A percentile compares a stretch with the other conserved stretches of the same genome.
Evolutionary conservation across 2,797 vertebrate genomes (phyloP).

Genomic region (Notamacropus eugenii): DNA sequence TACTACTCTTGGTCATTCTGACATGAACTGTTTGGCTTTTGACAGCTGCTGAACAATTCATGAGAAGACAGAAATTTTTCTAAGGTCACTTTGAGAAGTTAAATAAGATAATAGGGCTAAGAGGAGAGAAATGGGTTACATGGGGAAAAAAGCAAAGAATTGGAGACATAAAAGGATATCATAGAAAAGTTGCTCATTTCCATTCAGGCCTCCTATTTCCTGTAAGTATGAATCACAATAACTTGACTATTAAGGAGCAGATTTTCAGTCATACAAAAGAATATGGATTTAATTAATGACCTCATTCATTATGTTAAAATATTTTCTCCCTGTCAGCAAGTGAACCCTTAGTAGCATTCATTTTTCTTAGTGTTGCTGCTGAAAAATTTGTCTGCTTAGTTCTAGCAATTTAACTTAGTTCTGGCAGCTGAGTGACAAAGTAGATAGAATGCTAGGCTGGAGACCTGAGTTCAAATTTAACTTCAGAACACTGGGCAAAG

Average conservation of each 20-base stretch:
- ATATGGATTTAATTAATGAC: not conserved
- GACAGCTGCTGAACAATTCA: constrained; percentile 83
- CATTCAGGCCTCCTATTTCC: not conserved
- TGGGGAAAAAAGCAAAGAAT: constrained; percentile 61
- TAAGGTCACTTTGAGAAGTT: constrained; percentile 69
- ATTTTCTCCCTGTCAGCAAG: not conserved
- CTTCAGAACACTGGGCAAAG: not conserved
- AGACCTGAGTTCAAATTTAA: not conserved
- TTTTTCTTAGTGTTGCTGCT: not conserved
- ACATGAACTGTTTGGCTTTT: constrained; percentile 83
- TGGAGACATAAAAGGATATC: constrained; percentile 63
- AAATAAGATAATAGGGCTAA: constrained; percentile 20
- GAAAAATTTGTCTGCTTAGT: not conserved
- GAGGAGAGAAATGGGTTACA: constrained; percentile 19
- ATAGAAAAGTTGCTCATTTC: not conserved
- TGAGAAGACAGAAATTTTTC: constrained; percentile 71
- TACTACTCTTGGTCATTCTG: not conserved
- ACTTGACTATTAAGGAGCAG: constrained; percentile 29
- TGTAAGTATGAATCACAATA: constrained; percentile 38
- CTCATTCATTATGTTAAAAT: not conserved
- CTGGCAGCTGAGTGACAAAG: not conserved
- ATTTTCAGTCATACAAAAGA: constrained; percentile 23
- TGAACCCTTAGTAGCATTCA: not conserved
- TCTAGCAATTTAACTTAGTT: not conserved
- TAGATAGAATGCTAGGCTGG: not conserved